phyloP scores from a whole-genome alignment of 2,113 vertebrate species.

The Notiomystis cincta region DNA sequence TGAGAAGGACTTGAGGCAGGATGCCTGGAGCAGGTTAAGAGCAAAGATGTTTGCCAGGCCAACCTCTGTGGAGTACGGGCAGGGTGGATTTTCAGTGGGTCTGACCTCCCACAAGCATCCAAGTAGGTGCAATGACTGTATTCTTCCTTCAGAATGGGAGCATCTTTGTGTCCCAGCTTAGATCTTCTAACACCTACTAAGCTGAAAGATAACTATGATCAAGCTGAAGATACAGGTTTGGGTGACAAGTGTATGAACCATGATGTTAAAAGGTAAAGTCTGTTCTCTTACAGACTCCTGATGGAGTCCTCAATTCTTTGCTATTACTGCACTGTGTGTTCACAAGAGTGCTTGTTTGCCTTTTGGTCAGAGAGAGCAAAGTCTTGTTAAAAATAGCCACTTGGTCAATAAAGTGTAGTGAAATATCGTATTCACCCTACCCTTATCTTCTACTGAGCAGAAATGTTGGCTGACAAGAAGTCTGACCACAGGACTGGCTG shows the following conservation, averaged over 20 bases:
- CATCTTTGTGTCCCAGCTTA: not conserved
- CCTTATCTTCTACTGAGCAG: slow-evolving; percentile 15
- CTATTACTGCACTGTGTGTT: not conserved
- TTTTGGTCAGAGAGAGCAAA: not conserved
- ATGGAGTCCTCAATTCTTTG: not conserved
- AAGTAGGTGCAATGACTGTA: not conserved
- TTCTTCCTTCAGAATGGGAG: not conserved
- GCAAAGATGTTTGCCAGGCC: not conserved
- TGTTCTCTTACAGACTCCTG: not conserved
- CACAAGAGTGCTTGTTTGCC: not conserved
- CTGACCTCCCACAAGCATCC: not conserved
- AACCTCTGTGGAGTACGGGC: not conserved
- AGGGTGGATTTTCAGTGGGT: not conserved
- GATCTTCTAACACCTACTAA: accelerated
- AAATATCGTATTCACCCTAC: not conserved
- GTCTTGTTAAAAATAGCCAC: slow-evolving; percentile 15
- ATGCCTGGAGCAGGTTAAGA: not conserved
- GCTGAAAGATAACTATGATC: not conserved
- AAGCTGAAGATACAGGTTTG: not conserved
- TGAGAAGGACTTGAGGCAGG: not conserved
- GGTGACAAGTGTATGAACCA: not conserved
- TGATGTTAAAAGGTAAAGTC: not conserved
- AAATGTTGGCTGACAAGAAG: slow-evolving; percentile 35
- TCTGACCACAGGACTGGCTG: slow-evolving; percentile 17
- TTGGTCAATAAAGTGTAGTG: not conserved